phyloP scores from a whole-genome alignment of 2,888 invertebrate species.

The Drosophila lutescens region DNA sequence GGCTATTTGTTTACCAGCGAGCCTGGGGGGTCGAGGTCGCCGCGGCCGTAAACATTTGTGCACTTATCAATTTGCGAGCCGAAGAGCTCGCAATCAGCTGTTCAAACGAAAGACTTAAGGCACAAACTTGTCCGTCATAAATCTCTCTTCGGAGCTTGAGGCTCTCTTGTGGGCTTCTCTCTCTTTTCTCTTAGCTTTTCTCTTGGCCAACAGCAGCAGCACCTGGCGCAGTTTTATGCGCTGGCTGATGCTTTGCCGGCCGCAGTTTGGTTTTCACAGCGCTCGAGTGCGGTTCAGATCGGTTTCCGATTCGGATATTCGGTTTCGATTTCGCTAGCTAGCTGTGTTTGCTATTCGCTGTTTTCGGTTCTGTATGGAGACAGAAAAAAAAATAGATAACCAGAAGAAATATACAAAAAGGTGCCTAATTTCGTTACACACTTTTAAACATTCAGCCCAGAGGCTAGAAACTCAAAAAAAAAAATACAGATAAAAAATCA shows the following conservation, averaged over 20 bases:
- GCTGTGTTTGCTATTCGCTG: constrained; percentile 2
- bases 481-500: background rate
- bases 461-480: constrained; percentile 35
- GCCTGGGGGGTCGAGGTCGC: constrained; percentile 77
- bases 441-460: constrained; percentile 13
- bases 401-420: constrained; percentile 33
- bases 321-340: constrained; percentile 26
- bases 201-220: constrained; percentile 25
- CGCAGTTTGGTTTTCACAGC: constrained; percentile 80
- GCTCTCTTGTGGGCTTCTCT: constrained; percentile 9
- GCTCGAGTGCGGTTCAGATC: constrained; percentile 63
- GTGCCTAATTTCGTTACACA: constrained; percentile 32
- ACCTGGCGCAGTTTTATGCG: constrained; percentile 78
- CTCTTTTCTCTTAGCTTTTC: constrained; percentile 26
- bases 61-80: constrained; percentile 69
- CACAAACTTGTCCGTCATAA: constrained; percentile 74
- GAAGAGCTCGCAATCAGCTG: constrained; percentile 68
- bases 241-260: constrained; percentile 71
- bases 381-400: background rate
- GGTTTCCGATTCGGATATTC: constrained; percentile 42
- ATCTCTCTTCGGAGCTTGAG: constrained; percentile 59
- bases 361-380: constrained; percentile 6
- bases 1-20: constrained; percentile 25
- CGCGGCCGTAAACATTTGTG: constrained; percentile 71
- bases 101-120: constrained; percentile 72